Evolutionary conservation across 1,140 invertebrate species (phyloP).

Genomic region (Linepithema humile): DNA sequence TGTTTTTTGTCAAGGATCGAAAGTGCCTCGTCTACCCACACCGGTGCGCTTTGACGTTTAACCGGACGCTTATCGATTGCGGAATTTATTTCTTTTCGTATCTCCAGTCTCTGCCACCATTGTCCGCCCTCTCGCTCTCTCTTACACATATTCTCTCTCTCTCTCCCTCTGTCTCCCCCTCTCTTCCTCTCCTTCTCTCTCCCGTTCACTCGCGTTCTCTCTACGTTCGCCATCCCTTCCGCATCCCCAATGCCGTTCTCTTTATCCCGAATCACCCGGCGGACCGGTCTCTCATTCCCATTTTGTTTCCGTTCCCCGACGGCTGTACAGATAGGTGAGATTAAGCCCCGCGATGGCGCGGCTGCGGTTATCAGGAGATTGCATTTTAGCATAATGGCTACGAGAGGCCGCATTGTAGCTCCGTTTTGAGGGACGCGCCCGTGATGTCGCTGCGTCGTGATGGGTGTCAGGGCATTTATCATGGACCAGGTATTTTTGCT

Average conservation of each 20-base stretch:
- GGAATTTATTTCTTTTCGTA: conserved; percentile 74
- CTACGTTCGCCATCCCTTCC: conserved; percentile 55
- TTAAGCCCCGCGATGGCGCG: conserved; percentile 68
- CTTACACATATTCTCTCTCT: not conserved
- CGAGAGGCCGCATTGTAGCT: conserved; percentile 59
- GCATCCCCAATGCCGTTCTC: conserved; percentile 60
- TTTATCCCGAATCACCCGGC: conserved; percentile 67
- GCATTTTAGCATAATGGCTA: conserved; percentile 76
- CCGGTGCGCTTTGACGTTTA: conserved; percentile 66
- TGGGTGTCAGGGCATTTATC: conserved; percentile 72
- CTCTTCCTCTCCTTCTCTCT: no score
- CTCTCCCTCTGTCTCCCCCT: conserved; percentile 17
- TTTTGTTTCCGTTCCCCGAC: conserved; percentile 63
- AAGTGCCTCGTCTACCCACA: conserved; percentile 58
- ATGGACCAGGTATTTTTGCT: conserved; percentile 62
- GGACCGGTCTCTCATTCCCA: conserved; percentile 63
- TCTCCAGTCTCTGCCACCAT: conserved; percentile 61
- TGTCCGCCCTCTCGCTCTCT: conserved; percentile 39
- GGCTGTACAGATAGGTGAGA: conserved; percentile 71
- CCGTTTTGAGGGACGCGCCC: conserved; percentile 64
- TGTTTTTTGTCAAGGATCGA: conserved; percentile 69
- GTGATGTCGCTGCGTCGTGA: conserved; percentile 64
- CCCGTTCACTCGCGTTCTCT: conserved; percentile 52
- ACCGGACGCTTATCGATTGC: conserved; percentile 73
- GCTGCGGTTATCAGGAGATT: conserved; percentile 76